A percentile compares a stretch with the other conserved stretches of the same genome.
These are phyloP conservation scores for Hemicentrotus pulcherrimus DNA, from an alignment of 35 echinoderm and acorn worm genomes.

Conservation along the genomic window DNA sequence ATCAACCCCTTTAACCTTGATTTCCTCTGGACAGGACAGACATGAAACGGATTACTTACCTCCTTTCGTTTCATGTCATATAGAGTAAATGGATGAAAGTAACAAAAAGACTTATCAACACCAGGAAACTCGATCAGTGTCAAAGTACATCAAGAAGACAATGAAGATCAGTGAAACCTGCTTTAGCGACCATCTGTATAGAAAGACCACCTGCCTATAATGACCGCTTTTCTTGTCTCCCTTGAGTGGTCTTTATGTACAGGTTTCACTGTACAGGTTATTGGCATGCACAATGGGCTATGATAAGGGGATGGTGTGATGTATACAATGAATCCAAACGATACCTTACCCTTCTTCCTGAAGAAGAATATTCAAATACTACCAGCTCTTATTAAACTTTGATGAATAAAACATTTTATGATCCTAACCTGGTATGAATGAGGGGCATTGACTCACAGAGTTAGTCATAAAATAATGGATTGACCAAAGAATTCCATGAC, in stretches of 20 bases:
- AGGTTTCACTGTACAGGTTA: too few relatives aligned
- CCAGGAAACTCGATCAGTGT: not conserved
- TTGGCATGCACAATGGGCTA: not conserved
- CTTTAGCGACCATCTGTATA: too few relatives aligned
- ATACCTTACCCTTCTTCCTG: not conserved
- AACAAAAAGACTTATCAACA: not conserved
- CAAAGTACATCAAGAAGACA: not conserved
- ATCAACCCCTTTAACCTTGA: not conserved
- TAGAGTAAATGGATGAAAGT: not conserved
- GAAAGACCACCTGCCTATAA: too few relatives aligned
- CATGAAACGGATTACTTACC: not conserved
- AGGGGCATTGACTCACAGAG: not conserved
- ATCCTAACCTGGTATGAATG: not conserved
- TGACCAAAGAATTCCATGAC: not conserved
- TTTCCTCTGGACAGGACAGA: not conserved
- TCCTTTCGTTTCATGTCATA: not conserved
- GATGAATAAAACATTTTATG: not conserved
- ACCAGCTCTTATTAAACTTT: not conserved
- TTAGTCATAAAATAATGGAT: not conserved
- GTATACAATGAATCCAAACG: not conserved
- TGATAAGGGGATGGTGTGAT: not conserved
- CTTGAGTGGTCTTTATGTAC: too few relatives aligned
- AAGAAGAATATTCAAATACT: not conserved
- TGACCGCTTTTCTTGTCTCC: too few relatives aligned
- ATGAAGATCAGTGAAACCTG: too few relatives aligned